phyloP scores from a whole-genome alignment of 1,140 invertebrate species.

The Andrena cerasifolii region DNA sequence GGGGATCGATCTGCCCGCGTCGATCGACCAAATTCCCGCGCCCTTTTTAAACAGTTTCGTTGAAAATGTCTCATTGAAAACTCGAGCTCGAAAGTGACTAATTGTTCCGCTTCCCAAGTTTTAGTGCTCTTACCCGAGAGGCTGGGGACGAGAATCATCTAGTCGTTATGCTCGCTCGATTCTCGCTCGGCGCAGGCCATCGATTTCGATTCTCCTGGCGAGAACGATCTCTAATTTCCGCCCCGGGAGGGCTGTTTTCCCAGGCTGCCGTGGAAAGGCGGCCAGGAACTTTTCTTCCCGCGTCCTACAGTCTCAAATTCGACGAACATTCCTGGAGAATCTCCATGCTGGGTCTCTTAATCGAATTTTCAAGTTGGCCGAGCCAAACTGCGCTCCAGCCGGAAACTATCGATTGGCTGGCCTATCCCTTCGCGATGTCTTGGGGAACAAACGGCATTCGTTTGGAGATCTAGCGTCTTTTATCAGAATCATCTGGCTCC shows the following conservation, averaged over 20 bases:
- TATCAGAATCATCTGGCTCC: not conserved
- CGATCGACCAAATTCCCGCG: no score
- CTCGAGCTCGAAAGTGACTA: no score
- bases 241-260: not conserved
- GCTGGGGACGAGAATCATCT: no score
- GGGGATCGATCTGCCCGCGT: no score
- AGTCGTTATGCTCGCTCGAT: no score
- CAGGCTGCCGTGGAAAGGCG: not conserved
- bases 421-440: not conserved
- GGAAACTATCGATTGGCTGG: slow-evolving; percentile 20
- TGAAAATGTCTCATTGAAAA: no score
- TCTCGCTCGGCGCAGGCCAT: not conserved
- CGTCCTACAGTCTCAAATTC: slow-evolving; percentile 37
- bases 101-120: no score
- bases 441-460: not conserved
- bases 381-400: slow-evolving; percentile 1
- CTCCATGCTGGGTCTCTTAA: slow-evolving; percentile 29
- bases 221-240: not conserved
- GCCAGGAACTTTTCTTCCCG: slow-evolving; percentile 15
- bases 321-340: slow-evolving; percentile 24
- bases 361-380: slow-evolving; percentile 39
- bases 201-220: not conserved
- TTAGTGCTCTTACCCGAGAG: no score
- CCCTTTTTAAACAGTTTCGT: no score
- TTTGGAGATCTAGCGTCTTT: not conserved